These are phyloP conservation scores for Nasonovia ribisnigri DNA, from an alignment of 2,888 invertebrate genomes.

Conservation along the genomic window DNA sequence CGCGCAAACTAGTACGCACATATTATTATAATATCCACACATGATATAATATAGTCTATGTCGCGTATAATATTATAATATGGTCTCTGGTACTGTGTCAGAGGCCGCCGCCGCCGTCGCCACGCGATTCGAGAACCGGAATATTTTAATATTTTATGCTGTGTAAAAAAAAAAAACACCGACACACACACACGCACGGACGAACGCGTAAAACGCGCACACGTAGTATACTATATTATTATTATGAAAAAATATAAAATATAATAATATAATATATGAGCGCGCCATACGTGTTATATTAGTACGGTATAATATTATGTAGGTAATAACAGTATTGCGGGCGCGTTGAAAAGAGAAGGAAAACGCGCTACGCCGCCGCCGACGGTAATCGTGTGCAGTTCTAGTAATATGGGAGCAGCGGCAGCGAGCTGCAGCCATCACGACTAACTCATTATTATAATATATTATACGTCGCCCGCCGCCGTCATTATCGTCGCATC, in stretches of 20 bases:
- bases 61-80: not conserved
- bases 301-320: not conserved
- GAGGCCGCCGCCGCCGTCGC: not conserved
- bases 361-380: not conserved
- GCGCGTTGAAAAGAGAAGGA: not conserved
- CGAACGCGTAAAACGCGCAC: not conserved
- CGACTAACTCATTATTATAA: not conserved
- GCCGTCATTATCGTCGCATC: not conserved
- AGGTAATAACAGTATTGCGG: not conserved
- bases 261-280: not conserved
- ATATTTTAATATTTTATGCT: not conserved
- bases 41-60: not conserved
- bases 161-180: not conserved
- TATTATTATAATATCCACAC: too few relatives aligned
- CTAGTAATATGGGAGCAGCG: slow-evolving; percentile 2
- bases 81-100: not conserved
- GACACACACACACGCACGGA: not conserved
- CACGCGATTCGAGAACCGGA: slow-evolving; percentile 45
- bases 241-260: not conserved
- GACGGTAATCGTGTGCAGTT: slow-evolving; percentile 13
- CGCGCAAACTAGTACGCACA: not conserved
- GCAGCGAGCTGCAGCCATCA: slow-evolving; percentile 13
- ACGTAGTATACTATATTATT: not conserved
- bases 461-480: not conserved
- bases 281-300: not conserved